These are phyloP conservation scores for Enteromius viviparus DNA, from an alignment of 2,797 vertebrate genomes.

Conservation along the genomic window DNA sequence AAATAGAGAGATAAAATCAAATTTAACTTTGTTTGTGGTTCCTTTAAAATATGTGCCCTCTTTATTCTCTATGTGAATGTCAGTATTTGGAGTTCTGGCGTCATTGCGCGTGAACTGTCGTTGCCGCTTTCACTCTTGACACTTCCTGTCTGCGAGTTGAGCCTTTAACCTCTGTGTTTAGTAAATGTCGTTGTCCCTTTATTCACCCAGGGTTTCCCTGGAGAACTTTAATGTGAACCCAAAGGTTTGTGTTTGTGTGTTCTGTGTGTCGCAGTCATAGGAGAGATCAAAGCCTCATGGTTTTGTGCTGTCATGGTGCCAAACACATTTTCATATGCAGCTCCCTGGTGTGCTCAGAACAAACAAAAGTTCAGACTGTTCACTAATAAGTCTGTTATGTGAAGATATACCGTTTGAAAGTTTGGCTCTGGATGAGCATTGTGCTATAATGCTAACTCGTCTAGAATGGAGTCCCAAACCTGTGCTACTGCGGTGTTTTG, in stretches of 20 bases:
- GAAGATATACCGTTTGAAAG: slow-evolving; percentile 54
- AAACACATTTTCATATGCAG: slow-evolving; percentile 77
- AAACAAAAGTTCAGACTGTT: slow-evolving; percentile 73
- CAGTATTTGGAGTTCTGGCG: slow-evolving; percentile 28
- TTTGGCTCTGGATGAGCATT: slow-evolving; percentile 42
- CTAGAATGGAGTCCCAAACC: not conserved
- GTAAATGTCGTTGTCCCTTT: slow-evolving; percentile 82
- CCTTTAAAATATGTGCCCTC: not conserved
- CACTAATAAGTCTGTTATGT: slow-evolving; percentile 67
- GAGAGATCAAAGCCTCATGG: slow-evolving; percentile 70
- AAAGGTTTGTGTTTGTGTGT: slow-evolving; percentile 67
- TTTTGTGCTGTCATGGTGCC: slow-evolving; percentile 81
- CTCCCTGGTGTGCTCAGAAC: slow-evolving; percentile 72
- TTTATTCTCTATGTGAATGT: not conserved
- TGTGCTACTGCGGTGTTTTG: slow-evolving; percentile 20
- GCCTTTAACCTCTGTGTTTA: slow-evolving; percentile 81
- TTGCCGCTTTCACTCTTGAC: slow-evolving; percentile 62
- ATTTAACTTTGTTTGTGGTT: not conserved
- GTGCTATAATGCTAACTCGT: not conserved
- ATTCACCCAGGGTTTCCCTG: slow-evolving; percentile 67
- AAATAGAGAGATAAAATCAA: not conserved
- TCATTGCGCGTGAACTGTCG: slow-evolving; percentile 18
- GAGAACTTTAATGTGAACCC: slow-evolving; percentile 77
- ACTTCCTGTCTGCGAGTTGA: slow-evolving; percentile 77
- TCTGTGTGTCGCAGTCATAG: slow-evolving; percentile 78